These are phyloP conservation scores for Mamestra brassicae DNA, from an alignment of 2,888 invertebrate species.

Conservation along the genomic window DNA sequence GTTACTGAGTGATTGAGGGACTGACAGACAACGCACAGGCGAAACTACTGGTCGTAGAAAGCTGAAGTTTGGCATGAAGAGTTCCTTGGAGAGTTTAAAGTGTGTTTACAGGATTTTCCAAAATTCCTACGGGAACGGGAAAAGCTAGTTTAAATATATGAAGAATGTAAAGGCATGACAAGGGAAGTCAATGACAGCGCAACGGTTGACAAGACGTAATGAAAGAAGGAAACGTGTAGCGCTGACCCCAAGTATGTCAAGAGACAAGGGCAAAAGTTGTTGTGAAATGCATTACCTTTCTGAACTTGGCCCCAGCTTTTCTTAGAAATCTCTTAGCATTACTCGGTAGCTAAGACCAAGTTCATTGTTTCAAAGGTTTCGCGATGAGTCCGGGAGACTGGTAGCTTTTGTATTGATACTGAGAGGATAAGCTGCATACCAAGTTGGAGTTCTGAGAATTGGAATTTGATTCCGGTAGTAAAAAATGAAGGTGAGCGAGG, in stretches of 20 bases:
- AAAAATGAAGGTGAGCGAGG: neutral
- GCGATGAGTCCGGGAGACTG: neutral
- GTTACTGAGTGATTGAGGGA: too few species aligned
- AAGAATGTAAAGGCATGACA: too few species aligned
- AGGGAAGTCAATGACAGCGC: too few species aligned
- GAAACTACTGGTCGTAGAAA: too few species aligned
- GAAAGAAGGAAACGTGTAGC: too few species aligned
- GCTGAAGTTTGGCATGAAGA: too few species aligned
- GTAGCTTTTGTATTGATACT: constrained; percentile 1
- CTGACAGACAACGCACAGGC: too few species aligned
- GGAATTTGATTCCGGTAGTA: neutral
- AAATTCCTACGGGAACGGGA: too few species aligned
- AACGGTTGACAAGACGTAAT: too few species aligned
- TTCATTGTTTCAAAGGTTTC: constrained; percentile 10
- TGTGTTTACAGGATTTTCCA: too few species aligned
- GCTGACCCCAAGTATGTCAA: neutral
- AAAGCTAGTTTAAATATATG: too few species aligned
- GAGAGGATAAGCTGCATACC: neutral
- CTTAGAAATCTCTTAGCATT: constrained; percentile 2
- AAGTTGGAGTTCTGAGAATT: neutral
- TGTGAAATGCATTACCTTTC: neutral
- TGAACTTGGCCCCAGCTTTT: neutral
- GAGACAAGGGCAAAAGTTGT: neutral
- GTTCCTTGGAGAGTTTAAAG: too few species aligned
- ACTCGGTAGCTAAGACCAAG: neutral